Conservation (phyloP, 2,888 invertebrate species). For the Spodoptera exigua region DNA sequence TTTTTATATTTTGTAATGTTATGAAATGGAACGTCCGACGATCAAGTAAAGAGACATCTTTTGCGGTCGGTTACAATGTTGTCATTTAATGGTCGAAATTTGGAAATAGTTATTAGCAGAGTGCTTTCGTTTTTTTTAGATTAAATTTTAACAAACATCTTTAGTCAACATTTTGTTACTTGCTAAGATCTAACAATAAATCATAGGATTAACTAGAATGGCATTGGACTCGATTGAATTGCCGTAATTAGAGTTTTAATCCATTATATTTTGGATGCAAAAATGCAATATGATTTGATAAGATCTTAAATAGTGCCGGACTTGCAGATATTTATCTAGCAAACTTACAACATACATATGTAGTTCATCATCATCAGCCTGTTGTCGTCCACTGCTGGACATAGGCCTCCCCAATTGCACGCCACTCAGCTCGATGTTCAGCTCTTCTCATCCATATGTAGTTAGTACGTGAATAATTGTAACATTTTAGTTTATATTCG, state of each 20-base stretch:
- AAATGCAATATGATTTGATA: conserved; percentile 45
- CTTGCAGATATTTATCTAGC: conserved; percentile 37
- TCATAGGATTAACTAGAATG: conserved; percentile 48
- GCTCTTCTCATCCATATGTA: too few species aligned
- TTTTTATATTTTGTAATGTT: conserved; percentile 54
- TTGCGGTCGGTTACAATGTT: conserved; percentile 54
- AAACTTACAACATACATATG: conserved; percentile 33
- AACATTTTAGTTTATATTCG: conserved; percentile 24
- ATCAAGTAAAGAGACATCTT: conserved; percentile 57
- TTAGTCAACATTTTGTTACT: too few species aligned
- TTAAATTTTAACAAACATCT: too few species aligned
- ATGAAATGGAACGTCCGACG: conserved; percentile 55
- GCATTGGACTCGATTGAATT: conserved; percentile 43
- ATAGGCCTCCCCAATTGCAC: too few species aligned
- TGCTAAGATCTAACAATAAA: conserved; percentile 40
- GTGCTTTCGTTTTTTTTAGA: too few species aligned
- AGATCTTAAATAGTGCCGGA: conserved; percentile 34
- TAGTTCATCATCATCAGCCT: too few species aligned
- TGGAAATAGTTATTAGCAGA: conserved; percentile 2
- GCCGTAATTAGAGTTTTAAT: conserved; percentile 49
- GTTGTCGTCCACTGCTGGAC: too few species aligned
- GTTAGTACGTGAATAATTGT: conserved; percentile 26
- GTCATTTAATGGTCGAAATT: conserved; percentile 55
- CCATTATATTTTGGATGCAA: conserved; percentile 38
- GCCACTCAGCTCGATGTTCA: too few species aligned